phyloP scores from a whole-genome alignment of 37 sponge, comb jelly and placozoan species.

The Bolinopsis microptera region DNA sequence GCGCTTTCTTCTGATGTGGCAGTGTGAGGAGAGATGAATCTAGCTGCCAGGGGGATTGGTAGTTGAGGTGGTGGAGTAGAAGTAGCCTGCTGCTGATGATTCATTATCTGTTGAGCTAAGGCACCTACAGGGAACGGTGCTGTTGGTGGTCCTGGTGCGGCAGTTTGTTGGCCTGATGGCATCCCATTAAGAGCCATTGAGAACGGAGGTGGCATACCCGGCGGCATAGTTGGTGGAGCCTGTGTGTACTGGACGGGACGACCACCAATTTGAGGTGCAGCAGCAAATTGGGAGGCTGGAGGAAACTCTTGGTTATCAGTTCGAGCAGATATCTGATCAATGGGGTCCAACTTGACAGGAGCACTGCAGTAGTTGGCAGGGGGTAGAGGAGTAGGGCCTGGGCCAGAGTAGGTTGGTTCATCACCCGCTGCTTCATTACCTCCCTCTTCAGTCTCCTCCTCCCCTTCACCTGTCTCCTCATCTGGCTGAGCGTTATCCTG shows the following conservation, averaged over 20 bases:
- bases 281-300: neutral
- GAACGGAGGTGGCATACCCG: neutral
- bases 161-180: neutral
- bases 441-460: neutral
- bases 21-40: neutral
- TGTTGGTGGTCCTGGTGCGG: neutral
- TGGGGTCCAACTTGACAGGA: constrained; percentile 15
- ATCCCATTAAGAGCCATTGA: neutral
- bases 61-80: neutral
- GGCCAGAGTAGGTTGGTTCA: neutral
- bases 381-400: constrained; percentile 47
- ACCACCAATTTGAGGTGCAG: neutral
- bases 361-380: constrained; percentile 59
- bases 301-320: neutral
- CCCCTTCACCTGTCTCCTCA: neutral
- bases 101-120: neutral
- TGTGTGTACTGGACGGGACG: neutral
- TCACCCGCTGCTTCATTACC: neutral
- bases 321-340: neutral
- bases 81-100: neutral
- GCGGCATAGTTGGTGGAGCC: neutral
- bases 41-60: neutral
- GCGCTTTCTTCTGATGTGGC: neutral
- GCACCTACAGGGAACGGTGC: neutral
- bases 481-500: neutral